Percentiles rank a stretch among this genome's conserved stretches.
Evolutionary conservation across 2,888 invertebrate species (phyloP).

Genomic region (Imbricaverruca yamaguchii): DNA sequence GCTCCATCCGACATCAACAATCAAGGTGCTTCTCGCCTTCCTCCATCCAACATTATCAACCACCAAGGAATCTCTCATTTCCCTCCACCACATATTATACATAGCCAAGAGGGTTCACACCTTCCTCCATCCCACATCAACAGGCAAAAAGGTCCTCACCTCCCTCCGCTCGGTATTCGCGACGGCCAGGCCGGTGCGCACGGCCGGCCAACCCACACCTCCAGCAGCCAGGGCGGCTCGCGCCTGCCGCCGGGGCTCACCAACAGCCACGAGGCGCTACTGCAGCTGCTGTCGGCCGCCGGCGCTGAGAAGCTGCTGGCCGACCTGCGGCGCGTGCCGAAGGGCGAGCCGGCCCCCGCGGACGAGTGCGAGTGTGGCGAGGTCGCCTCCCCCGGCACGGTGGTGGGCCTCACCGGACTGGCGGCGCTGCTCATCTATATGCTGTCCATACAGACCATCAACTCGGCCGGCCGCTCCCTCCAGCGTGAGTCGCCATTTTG

Average conservation of each 20-base stretch:
- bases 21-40: too few species aligned
- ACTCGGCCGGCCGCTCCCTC: background rate
- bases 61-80: too few species aligned
- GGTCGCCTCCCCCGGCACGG: background rate
- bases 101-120: too few species aligned
- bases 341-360: background rate
- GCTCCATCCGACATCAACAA: too few species aligned
- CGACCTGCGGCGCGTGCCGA: background rate
- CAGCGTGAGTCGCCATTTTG: background rate
- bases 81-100: too few species aligned
- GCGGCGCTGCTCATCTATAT: constrained; percentile 14
- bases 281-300: background rate
- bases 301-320: constrained; percentile 17
- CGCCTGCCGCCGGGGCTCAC: background rate
- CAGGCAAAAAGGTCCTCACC: too few species aligned
- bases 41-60: too few species aligned
- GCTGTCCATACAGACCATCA: constrained; percentile 6
- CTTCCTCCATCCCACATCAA: too few species aligned
- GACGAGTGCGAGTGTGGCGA: background rate
- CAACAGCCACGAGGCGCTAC: background rate
- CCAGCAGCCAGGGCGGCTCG: background rate
- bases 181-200: too few species aligned
- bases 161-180: too few species aligned
- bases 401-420: constrained; percentile 19
- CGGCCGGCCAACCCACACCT: too few species aligned